Base-by-base conservation (phyloP, 2,113 vertebrate species). In the Willisornis vidua region DNA sequence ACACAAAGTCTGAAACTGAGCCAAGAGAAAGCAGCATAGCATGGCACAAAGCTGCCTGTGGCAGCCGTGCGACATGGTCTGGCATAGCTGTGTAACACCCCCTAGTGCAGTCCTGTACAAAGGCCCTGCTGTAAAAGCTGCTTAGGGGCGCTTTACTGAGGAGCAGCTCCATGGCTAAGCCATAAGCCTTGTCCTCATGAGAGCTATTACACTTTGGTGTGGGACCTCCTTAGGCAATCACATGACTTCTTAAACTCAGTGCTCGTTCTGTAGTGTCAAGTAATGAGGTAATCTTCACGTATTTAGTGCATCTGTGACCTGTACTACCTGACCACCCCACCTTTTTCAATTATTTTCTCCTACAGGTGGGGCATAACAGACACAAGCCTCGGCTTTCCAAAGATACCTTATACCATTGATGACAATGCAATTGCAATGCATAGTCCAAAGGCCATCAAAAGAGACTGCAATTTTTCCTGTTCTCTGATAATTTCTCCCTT, bases 41-140 rank as follows among this genome's bases (percentile, higher is more conserved):
- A 0, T 0, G 6, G 63, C 18, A 9, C 16, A 41, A 52, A 57
- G 39, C 13, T 37, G 35, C 19, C 29, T 0, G 0, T 3, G 52
- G 52, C 41, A 52, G 49, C 0, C 19, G 15, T 24, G 52, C 33
- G 29, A 7, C 0, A 0, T 33, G 26, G 45, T 7, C 41, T 6
- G 51, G 46, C 31, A 29, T 31, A 65, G 48, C 75, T 31, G 10
- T 1, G 6, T 29, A 55, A 74, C 23, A 14, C 4, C 16, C 0
- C 0, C 9, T 48, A 22, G 5, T 6, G 41, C 29, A 24, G 57
- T 6, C 46, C 66, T n/a, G 4, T 7, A 23, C 54, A 55, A 81
- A 63, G 19, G 12, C 10, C 18, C 28, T 4, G 0, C 3, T 85
- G 43, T 52, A 62, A 88, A 90, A 92, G 31, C 80, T 66, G 29